phyloP scores from a whole-genome alignment of 2,113 vertebrate genomes.

The Hemiprocne comata region DNA sequence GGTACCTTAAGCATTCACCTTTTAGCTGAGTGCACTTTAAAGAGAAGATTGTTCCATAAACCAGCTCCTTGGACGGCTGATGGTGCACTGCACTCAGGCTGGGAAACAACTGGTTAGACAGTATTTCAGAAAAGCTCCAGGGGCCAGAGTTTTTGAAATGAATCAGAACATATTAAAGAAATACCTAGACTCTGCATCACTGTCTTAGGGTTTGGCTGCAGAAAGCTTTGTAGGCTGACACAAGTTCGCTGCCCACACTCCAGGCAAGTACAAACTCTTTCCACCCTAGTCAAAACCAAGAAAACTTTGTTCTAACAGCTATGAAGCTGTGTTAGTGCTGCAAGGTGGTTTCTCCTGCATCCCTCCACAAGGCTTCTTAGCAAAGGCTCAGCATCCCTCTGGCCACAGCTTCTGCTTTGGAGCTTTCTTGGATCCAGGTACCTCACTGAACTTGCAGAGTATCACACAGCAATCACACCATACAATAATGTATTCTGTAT shows the following conservation, averaged over 20 bases:
- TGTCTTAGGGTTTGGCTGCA: conserved; percentile 55
- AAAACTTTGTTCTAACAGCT: neutral
- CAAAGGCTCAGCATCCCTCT: neutral
- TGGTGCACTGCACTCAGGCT: neutral
- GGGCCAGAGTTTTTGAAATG: conserved; percentile 23
- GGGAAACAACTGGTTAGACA: conserved; percentile 15
- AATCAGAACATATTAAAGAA: conserved; percentile 65
- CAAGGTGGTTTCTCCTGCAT: neutral
- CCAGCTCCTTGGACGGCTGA: neutral
- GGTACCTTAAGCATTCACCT: neutral
- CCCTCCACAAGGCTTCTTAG: neutral
- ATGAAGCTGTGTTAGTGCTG: neutral
- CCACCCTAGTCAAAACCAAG: neutral
- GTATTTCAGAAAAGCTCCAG: conserved; percentile 44
- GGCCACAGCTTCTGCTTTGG: neutral
- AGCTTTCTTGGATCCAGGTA: neutral
- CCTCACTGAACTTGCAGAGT: neutral
- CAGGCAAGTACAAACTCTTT: conserved; percentile 53
- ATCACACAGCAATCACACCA: neutral
- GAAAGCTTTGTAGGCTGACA: conserved; percentile 35
- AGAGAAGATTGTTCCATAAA: neutral
- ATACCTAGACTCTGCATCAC: conserved; percentile 70
- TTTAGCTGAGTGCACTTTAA: neutral
- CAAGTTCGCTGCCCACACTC: neutral
- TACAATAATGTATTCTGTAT: neutral